Percentiles rank a stretch among this genome's conserved stretches.
Evolutionary conservation across 1,140 invertebrate genomes (phyloP).

Genomic region (Pristionchus pacificus): DNA sequence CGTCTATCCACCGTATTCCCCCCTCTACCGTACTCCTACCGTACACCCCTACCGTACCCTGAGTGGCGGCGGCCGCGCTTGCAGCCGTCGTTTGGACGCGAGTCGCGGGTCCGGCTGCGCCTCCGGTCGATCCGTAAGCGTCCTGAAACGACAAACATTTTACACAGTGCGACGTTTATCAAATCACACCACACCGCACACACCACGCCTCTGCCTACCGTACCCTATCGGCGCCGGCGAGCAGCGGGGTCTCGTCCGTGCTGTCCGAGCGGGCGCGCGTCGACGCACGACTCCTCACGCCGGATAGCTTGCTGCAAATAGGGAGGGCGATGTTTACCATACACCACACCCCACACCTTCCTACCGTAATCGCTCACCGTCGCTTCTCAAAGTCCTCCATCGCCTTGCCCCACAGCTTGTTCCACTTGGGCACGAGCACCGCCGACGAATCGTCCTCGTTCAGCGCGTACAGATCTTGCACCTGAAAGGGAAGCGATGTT

Average conservation of each 20-base stretch:
- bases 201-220: too few species aligned
- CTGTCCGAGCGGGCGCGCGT: background rate
- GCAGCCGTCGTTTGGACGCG: too few species aligned
- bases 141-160: background rate
- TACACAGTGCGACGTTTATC: background rate
- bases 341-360: background rate
- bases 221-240: background rate
- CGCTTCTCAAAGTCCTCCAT: conserved; percentile 24
- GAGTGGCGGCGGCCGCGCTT: too few species aligned
- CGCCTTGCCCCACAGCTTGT: conserved; percentile 40
- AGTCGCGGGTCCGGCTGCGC: too few species aligned
- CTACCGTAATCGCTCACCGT: conserved; percentile 9
- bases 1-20: too few species aligned
- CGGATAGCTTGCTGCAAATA: too few species aligned
- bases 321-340: background rate
- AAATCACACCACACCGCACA: background rate
- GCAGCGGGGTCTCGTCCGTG: background rate
- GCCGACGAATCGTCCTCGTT: conserved; percentile 41
- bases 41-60: too few species aligned
- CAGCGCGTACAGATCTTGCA: conserved; percentile 41
- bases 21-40: too few species aligned
- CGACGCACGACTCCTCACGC: background rate
- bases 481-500: background rate
- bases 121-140: background rate
- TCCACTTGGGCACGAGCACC: conserved; percentile 45